Conservation (phyloP, 1,140 invertebrate species). For the Oryctes rhinoceros region DNA sequence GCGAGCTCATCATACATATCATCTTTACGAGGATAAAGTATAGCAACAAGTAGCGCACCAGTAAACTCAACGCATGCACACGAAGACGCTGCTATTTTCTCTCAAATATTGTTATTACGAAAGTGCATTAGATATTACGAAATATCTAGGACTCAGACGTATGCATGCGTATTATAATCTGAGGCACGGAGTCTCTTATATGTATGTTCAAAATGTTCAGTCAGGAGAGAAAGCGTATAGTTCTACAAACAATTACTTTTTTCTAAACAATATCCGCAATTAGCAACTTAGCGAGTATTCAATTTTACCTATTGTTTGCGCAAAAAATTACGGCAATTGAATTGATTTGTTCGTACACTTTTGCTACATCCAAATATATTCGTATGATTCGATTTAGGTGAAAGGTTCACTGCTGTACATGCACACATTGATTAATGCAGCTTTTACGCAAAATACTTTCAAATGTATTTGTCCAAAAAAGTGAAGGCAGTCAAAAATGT, state of each 20-base stretch:
- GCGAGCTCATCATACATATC: no score
- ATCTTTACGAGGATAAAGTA: no score
- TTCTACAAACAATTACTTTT: constrained; percentile 6
- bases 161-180: not conserved
- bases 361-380: no score
- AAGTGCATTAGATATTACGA: not conserved
- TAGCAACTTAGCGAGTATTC: constrained; percentile 15
- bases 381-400: not conserved
- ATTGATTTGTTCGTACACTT: not conserved
- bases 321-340: not conserved
- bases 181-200: not conserved
- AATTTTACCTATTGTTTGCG: constrained; percentile 10
- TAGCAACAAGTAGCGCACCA: no score
- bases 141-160: not conserved
- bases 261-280: not conserved
- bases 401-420: not conserved
- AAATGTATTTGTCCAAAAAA: no score
- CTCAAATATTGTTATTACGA: not conserved
- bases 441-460: not conserved
- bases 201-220: no score
- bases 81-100: no score
- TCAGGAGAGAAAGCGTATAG: not conserved
- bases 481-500: no score
- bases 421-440: not conserved
- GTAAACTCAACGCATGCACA: no score